These are phyloP conservation scores for Xerus inauris DNA, from an alignment of 2,113 vertebrate species.

Conservation along the genomic window DNA sequence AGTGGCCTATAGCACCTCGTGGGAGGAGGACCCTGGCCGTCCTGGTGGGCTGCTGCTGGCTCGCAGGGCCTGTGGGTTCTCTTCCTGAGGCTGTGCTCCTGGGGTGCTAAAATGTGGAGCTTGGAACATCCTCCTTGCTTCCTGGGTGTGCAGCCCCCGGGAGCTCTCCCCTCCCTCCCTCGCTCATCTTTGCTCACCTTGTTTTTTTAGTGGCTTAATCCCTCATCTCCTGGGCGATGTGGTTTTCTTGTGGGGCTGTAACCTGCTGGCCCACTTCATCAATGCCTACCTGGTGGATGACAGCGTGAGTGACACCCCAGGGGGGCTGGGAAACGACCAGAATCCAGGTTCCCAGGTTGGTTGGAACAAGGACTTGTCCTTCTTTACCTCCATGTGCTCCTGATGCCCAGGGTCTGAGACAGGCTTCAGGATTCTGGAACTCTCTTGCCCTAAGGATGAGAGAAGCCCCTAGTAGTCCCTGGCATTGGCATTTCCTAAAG, in stretches of 20 bases:
- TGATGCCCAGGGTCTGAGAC: conserved; percentile 41
- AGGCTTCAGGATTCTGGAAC: conserved; percentile 5
- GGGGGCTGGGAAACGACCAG: conserved; percentile 76
- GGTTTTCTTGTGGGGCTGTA: conserved; percentile 95
- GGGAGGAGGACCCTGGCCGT: not conserved
- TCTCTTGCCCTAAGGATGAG: not conserved
- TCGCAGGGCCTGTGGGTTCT: not conserved
- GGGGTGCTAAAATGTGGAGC: not conserved
- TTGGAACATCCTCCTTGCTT: not conserved
- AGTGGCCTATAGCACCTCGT: accelerated
- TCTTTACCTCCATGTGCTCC: conserved; percentile 61
- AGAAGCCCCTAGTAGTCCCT: not conserved
- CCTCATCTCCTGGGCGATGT: conserved; percentile 93
- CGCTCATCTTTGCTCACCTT: conserved; percentile 73
- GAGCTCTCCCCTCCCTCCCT: not conserved
- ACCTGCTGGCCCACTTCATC: conserved; percentile 94
- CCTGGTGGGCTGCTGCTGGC: not conserved
- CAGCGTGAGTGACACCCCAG: conserved; percentile 89
- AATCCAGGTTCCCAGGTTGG: conserved; percentile 82
- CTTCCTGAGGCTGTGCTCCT: not conserved
- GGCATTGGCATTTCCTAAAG: not conserved
- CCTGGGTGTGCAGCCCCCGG: not conserved
- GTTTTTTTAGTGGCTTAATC: conserved; percentile 89
- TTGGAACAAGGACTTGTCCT: conserved; percentile 63
- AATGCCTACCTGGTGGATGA: conserved; percentile 94